Conservation (phyloP, 2,797 vertebrate species). For the Acipenser transmontanus region DNA sequence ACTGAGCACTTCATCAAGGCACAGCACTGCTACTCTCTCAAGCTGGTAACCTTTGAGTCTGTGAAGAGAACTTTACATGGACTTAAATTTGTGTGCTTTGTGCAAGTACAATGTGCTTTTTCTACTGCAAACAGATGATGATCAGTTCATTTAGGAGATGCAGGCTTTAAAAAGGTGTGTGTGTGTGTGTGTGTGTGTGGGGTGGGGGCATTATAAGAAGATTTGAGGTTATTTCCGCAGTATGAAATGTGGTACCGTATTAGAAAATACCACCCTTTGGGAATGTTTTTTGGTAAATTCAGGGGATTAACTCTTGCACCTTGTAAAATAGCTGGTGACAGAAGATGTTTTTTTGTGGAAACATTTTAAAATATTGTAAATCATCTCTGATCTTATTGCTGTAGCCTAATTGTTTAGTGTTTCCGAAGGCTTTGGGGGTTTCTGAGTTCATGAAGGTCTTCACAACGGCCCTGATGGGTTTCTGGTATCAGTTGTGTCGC, state of each 20-base stretch:
- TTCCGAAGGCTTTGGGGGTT: slow-evolving; percentile 51
- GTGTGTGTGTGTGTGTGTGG: slow-evolving; percentile 35
- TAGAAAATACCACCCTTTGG: slow-evolving; percentile 65
- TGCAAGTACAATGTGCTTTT: slow-evolving; percentile 40
- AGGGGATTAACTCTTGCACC: slow-evolving; percentile 60
- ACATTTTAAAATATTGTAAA: slow-evolving; percentile 53
- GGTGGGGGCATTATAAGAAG: slow-evolving; percentile 61
- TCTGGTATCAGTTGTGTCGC: slow-evolving; percentile 42
- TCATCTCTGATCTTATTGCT: background rate
- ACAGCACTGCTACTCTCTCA: slow-evolving; percentile 32
- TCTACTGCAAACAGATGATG: slow-evolving; percentile 56
- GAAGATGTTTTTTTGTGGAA: slow-evolving; percentile 57
- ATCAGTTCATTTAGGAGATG: slow-evolving; percentile 65
- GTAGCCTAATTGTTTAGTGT: slow-evolving; percentile 48
- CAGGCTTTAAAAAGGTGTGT: slow-evolving; percentile 48
- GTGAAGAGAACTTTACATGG: slow-evolving; percentile 53
- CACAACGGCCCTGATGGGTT: slow-evolving; percentile 51
- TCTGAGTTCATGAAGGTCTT: slow-evolving; percentile 55
- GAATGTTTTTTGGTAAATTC: slow-evolving; percentile 54
- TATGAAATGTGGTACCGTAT: slow-evolving; percentile 69
- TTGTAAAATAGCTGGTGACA: slow-evolving; percentile 63
- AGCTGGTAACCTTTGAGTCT: slow-evolving; percentile 56
- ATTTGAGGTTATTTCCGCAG: slow-evolving; percentile 66
- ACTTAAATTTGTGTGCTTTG: slow-evolving; percentile 49
- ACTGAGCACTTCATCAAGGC: slow-evolving; percentile 45